Base-by-base conservation (phyloP, 92 coral and sea anemone species). In the Pocillopora grandis region DNA sequence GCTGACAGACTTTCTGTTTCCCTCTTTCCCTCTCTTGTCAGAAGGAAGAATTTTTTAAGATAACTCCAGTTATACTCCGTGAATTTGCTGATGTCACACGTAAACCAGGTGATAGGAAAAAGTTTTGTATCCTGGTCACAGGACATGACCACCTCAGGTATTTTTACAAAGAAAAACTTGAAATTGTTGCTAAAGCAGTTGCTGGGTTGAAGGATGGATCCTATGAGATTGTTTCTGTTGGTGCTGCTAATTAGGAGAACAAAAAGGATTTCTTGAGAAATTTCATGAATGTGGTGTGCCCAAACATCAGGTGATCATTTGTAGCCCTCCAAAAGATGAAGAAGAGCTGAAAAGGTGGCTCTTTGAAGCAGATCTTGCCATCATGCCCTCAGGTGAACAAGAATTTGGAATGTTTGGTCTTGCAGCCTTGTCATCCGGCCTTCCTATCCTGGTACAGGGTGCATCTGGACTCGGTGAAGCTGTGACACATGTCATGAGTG, bases 151-250 rank as follows among this genome's bases (percentile, higher is more conserved):
- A n/a, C 4, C 65, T 48, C 14, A 0, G 49, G 49, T 6, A 42
- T 42, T 42, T 42, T 42, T 3, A 42, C 49, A 42, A 6, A 42
- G 79, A 75, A n/a, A 64, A 48, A 5, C 66, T 75, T 57, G 49
- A 75, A 9, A 57, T 57, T 56, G 79, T 64, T 75, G 49, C 79
- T n/a, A 75, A 20, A 27, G 49, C 79, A 65, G 70, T 65, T 10
- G 70, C 70, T 20, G 36, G 31, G 70, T 65, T 75, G 49, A 58
- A 75, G 13, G 79, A 75, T n/a, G 16, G 58, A 75, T 56, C 65
- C 31, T 75, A 56, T 58, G 64, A 58, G 15, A 18, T 75, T 10
- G 12, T 57, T 21, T 23, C 0, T 58, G 79, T 58, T 57, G 65
- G 79, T 75, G 66, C 60, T 18, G 66, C 64, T 0, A 23, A 75